phyloP scores from a whole-genome alignment of 1,140 invertebrate genomes.

The Drosophila busckii region DNA sequence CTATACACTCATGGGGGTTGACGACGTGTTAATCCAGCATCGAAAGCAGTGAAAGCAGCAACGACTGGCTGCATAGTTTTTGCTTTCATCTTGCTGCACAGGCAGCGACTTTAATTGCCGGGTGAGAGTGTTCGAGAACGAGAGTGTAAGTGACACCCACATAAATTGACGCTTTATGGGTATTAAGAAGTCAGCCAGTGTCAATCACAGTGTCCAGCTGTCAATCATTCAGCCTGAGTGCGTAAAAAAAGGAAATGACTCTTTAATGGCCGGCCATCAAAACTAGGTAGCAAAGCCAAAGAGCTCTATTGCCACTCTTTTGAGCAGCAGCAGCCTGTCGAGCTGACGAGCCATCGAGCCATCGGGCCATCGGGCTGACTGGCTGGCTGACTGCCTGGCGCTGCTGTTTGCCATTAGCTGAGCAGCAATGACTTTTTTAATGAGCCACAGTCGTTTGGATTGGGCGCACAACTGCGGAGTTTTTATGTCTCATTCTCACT shows the following conservation, averaged over 20 bases:
- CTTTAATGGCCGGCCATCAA: slow-evolving; percentile 52
- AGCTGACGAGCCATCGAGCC: too few relatives aligned
- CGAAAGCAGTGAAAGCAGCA: slow-evolving; percentile 8
- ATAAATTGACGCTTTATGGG: slow-evolving; percentile 39
- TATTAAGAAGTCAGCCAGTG: slow-evolving; percentile 18
- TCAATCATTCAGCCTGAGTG: slow-evolving; percentile 59
- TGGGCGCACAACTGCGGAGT: too few relatives aligned
- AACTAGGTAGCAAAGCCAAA: slow-evolving; percentile 1
- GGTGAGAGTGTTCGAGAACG: slow-evolving; percentile 57
- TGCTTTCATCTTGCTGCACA: slow-evolving; percentile 30
- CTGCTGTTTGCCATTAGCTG: too few relatives aligned
- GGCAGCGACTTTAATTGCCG: slow-evolving; percentile 29
- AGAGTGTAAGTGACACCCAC: slow-evolving; percentile 48
- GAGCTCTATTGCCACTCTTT: too few relatives aligned
- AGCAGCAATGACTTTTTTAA: slow-evolving; percentile 47
- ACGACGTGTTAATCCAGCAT: slow-evolving; percentile 61
- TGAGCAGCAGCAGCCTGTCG: too few relatives aligned
- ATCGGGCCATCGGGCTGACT: too few relatives aligned
- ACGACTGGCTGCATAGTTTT: slow-evolving; percentile 7
- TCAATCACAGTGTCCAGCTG: slow-evolving; percentile 47
- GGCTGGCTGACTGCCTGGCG: too few relatives aligned
- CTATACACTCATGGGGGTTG: slow-evolving; percentile 50
- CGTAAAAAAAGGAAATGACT: slow-evolving; percentile 62
- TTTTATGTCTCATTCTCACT: too few relatives aligned
- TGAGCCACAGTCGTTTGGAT: slow-evolving; percentile 43